Conservation (phyloP, 2,888 invertebrate genomes). For the Cephus pulcher region DNA sequence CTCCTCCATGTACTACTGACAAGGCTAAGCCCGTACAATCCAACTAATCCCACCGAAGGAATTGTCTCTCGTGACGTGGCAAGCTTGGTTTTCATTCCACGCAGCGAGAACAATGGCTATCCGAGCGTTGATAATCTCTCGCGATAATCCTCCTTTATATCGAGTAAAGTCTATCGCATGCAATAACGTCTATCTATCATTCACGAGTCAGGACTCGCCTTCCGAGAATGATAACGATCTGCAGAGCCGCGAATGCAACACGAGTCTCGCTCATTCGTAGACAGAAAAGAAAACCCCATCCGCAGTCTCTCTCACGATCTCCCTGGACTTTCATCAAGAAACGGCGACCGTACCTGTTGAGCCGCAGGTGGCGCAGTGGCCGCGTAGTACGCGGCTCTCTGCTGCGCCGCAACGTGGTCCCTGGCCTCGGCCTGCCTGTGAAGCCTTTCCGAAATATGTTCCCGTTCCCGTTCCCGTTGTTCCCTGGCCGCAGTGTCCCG, state of each 20-base stretch:
- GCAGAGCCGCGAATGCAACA: not conserved
- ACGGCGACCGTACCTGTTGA: conserved; percentile 52
- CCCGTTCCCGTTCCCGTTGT: conserved; percentile 42
- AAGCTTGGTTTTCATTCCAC: not conserved
- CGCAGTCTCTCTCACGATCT: not conserved
- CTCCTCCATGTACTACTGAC: not conserved
- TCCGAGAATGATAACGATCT: not conserved
- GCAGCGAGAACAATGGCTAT: not conserved
- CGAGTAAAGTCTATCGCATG: not conserved
- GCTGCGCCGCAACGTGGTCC: conserved; percentile 65
- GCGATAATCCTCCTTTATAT: not conserved
- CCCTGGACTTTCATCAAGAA: not conserved
- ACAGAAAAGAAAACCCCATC: not conserved
- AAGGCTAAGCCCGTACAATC: not conserved
- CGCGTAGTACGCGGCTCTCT: conserved; percentile 69
- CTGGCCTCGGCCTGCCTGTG: conserved; percentile 59
- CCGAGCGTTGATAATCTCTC: not conserved
- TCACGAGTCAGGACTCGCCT: not conserved
- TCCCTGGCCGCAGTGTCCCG: conserved; percentile 43
- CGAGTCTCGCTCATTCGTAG: not conserved
- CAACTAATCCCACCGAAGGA: not conserved
- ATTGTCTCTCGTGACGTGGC: not conserved
- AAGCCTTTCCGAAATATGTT: conserved; percentile 58
- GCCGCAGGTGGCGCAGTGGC: conserved; percentile 59
- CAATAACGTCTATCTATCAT: not conserved